Conservation (phyloP, 2,888 invertebrate genomes). For the Caenorhabditis angaria region DNA sequence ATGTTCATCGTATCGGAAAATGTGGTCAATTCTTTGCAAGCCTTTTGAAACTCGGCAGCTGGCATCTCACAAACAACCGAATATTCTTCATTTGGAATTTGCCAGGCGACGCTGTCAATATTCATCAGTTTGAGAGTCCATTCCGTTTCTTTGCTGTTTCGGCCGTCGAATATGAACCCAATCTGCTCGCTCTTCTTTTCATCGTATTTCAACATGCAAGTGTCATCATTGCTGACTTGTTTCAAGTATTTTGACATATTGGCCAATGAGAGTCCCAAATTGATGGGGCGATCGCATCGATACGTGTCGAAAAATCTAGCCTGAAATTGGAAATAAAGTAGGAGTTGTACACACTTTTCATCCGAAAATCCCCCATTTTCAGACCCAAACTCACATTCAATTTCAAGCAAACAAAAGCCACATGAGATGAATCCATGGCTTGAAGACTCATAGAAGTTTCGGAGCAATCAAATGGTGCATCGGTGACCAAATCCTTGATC, state of each 20-base stretch:
- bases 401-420: constrained; percentile 92
- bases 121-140: constrained; percentile 92
- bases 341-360: no score
- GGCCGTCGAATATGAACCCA: constrained; percentile 83
- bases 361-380: no score
- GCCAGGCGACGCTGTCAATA: constrained; percentile 96
- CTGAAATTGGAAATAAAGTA: constrained; percentile 26
- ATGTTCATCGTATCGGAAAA: constrained; percentile 98
- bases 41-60: constrained; percentile 85
- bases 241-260: constrained; percentile 82
- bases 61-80: constrained; percentile 95
- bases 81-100: constrained; percentile 96
- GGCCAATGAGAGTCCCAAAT: constrained; percentile 94
- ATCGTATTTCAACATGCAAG: constrained; percentile 79
- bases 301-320: constrained; percentile 85
- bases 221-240: constrained; percentile 92
- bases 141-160: constrained; percentile 77
- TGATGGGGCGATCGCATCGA: constrained; percentile 94
- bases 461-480: constrained; percentile 95
- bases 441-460: constrained; percentile 75
- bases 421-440: constrained; percentile 99
- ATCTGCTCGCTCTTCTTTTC: constrained; percentile 87
- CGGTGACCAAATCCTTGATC: constrained; percentile 94
- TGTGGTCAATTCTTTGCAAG: constrained; percentile 93
- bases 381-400: no score